Percentiles rank a stretch among this genome's conserved stretches.
Conservation (phyloP, 2,888 invertebrate genomes). For the Thyatira batis region DNA sequence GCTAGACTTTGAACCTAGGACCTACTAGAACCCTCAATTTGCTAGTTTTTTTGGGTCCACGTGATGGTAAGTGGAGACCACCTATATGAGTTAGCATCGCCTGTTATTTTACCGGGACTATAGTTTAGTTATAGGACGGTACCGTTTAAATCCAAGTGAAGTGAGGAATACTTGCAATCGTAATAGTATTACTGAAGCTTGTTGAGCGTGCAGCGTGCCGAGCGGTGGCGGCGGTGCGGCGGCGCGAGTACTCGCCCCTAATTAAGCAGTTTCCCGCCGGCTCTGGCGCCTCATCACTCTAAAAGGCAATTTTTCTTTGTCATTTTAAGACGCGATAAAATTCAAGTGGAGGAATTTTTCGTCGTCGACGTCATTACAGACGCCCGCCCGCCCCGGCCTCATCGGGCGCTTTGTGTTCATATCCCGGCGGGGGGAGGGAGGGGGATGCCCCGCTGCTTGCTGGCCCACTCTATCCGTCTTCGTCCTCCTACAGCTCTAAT, state of each 20-base stretch:
- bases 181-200: no score
- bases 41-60: no score
- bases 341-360: conserved; percentile 25
- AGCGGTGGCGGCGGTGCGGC: background rate
- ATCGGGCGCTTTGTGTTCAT: conserved; percentile 7
- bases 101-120: no score
- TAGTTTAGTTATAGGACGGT: no score
- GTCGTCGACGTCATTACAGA: conserved; percentile 25
- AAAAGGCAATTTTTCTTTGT: conserved; percentile 41
- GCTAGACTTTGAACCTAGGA: no score
- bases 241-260: conserved; percentile 15
- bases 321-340: conserved; percentile 27
- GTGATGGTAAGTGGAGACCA: no score
- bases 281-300: conserved; percentile 16
- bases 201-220: background rate
- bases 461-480: conserved; percentile 5
- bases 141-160: no score
- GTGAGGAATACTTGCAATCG: no score
- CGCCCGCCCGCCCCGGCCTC: conserved; percentile 13
- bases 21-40: no score
- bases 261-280: conserved; percentile 19
- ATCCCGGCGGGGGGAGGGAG: conserved; percentile 6
- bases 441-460: conserved; percentile 10
- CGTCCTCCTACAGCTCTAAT: conserved; percentile 14
- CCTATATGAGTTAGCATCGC: no score